Base-by-base conservation (phyloP, 2,888 invertebrate species). In the Aquatica leii region DNA sequence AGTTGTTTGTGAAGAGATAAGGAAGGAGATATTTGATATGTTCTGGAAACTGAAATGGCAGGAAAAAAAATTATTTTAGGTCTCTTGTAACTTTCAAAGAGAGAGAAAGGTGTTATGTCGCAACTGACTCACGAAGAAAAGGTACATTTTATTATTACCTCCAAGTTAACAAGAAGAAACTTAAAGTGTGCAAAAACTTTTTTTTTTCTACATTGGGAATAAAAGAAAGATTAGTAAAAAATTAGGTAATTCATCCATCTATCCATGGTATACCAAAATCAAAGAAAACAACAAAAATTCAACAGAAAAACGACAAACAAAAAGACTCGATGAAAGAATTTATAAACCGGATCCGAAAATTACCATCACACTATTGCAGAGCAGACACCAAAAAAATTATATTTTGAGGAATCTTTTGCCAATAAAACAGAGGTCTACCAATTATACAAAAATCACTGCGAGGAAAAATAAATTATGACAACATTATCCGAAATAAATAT, bases 131-230 rank as follows among this genome's bases (percentile, higher is more conserved):
- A n/a, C 20, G 12, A 20, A 24, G 49, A 17, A 49, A 49, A 6
- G 24, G 24, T n/a, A 15, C 49, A 49, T 21, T 49, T 49, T 49
- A 49, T 49, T 49, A 21, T 20, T 11, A 12, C 20, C 24, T 18
- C 6, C 49, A 49, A 21, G 15, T 31, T 40, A 12, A 12, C 6
- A 51, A 51, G 2, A n/a, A 5, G 12, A 40, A 53, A 40, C 11
- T 53, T 6, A 40, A 20, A 4, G 51, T 51, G 4, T 53, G 53
- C 17, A 37, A 53, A 53, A 40, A 53, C n/a, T n/a, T n/a, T n/a
- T n/a, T n/a, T n/a, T n/a, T 8, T 14, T 37, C 18, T 37, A 53
- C 53, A 14, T 18, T 53, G 5, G 53, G 31, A 53, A 4, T 53
- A 17, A 37, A 53, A n/a, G 20, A 53, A 37, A 51, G 15, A 53